Conservation (phyloP, 2,888 invertebrate species). For the Nebria brevicollis region DNA sequence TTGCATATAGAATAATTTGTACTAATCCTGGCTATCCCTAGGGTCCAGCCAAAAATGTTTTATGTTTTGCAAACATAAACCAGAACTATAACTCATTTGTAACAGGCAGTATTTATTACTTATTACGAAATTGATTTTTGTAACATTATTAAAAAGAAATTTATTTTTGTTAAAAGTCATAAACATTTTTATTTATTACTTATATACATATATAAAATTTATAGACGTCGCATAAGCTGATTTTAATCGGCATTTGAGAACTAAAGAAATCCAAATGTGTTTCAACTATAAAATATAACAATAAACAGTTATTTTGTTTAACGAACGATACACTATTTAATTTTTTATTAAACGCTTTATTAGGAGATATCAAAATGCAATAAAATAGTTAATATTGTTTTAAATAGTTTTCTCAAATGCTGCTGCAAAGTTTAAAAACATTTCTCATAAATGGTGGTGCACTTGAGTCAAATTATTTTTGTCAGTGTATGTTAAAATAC, state of each 20-base stretch:
- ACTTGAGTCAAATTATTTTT: too few relatives aligned
- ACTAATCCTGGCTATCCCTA: background rate
- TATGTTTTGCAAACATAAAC: background rate
- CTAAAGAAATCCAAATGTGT: background rate
- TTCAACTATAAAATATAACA: too few relatives aligned
- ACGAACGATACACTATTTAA: too few relatives aligned
- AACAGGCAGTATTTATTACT: background rate
- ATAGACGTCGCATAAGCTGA: background rate
- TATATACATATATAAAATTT: background rate
- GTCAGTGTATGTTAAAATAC: too few relatives aligned
- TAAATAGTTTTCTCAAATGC: too few relatives aligned
- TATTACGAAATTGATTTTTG: background rate
- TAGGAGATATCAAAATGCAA: too few relatives aligned
- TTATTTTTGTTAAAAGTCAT: background rate
- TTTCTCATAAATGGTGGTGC: too few relatives aligned
- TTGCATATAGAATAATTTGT: background rate
- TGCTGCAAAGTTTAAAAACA: too few relatives aligned
- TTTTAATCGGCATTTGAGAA: background rate
- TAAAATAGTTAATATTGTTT: too few relatives aligned
- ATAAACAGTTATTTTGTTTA: too few relatives aligned
- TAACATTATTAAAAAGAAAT: background rate
- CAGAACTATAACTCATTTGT: background rate
- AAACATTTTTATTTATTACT: background rate
- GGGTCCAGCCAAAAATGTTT: background rate
- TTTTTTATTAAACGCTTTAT: too few relatives aligned